Evolutionary conservation across 2,113 vertebrate species (phyloP), one percentile per base, ranked within the genome.

Genomic region (Toxotes jaculatrix): DNA sequence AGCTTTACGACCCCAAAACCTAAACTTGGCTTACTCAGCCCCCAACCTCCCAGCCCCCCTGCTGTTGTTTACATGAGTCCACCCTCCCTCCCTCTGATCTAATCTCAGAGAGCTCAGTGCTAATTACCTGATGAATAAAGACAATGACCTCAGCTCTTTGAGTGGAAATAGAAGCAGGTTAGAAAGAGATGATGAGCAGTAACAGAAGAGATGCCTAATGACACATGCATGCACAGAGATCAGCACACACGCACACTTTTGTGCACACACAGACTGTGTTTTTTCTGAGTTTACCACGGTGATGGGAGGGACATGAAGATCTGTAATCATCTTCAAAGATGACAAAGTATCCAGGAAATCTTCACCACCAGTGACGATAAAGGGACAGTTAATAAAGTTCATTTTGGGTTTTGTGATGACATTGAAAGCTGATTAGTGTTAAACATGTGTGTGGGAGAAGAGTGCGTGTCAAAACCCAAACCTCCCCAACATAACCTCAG

Each of bases 51-150:
- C 27, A 27, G 27, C 1, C 27, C 27, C 27, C 27, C 17, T 21
- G 4, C 34, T n/a, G 17, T 49, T 76, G 77, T 77, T 66, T 74
- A 57, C 72, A 79, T 53, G 43, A 74, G 42, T 55, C 61, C 38
- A 10, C 36, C 17, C 36, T 14, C 4, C 13, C 32, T 53, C 23
- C 47, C 63, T 23, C 42, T 60, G 14, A 23, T 47, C n/a, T 66
- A 19, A 64, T 32, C n/a, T 83, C 16, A 57, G 7, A 31, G 21
- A 56, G 55, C 32, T 67, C 21, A 21, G 42, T 42, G 75, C 71
- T 74, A 77, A 74, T 84, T 79, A 64, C 43, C 59, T 77, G 38
- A 69, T 84, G 57, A 87, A 76, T 75, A 64, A 75, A 80, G 47
- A 73, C 51, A 74, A 56, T 77, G 31, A 59, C 3, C 2, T 4